phyloP scores from a whole-genome alignment of 2,888 invertebrate species.

The Gari tellinella region DNA sequence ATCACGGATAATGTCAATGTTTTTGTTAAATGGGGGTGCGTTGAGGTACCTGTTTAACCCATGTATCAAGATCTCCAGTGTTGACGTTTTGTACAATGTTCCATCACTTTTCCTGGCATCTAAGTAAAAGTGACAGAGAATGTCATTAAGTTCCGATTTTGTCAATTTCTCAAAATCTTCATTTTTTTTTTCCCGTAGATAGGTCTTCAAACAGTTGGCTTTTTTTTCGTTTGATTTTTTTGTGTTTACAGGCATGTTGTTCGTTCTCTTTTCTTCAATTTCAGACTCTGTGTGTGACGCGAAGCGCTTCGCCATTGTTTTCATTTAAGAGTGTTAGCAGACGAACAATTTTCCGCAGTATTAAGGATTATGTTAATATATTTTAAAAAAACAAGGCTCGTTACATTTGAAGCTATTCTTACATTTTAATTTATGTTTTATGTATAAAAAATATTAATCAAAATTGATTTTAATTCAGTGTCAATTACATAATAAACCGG shows the following conservation, averaged over 20 bases:
- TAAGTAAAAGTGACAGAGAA: slow-evolving; percentile 17
- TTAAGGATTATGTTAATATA: no score
- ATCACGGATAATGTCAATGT: slow-evolving; percentile 7
- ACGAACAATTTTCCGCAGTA: no score
- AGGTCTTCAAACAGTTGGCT: slow-evolving; percentile 4
- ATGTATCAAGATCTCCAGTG: slow-evolving; percentile 1
- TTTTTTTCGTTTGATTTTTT: neutral
- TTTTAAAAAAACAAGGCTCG: no score
- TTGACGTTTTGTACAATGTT: slow-evolving; percentile 15
- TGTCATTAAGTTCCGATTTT: neutral
- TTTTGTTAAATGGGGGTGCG: slow-evolving; percentile 11
- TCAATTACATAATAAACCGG: no score
- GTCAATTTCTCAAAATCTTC: slow-evolving; percentile 20
- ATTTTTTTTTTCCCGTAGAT: slow-evolving; percentile 18
- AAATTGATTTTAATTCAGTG: no score
- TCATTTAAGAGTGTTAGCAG: no score
- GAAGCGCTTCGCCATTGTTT: no score
- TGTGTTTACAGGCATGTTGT: neutral
- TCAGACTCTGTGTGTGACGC: neutral
- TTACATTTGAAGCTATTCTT: no score
- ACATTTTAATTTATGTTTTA: no score
- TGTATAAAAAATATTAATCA: no score
- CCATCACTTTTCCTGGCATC: slow-evolving; percentile 28
- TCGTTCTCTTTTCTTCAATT: neutral
- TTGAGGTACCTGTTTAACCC: slow-evolving; percentile 17